Evolutionary conservation across 2,888 invertebrate species (phyloP).

Genomic region (Rutpela maculata): DNA sequence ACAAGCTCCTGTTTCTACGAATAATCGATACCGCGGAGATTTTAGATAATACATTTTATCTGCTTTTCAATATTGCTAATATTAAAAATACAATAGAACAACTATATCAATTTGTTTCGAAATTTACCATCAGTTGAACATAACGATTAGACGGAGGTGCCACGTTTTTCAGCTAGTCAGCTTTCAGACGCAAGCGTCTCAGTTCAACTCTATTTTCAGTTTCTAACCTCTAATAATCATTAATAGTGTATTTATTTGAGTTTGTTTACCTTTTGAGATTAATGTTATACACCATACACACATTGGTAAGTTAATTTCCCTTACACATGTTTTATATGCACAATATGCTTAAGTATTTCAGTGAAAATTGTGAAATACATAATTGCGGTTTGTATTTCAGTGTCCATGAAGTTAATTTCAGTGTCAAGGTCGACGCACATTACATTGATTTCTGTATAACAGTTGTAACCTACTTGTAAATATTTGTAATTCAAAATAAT

Average conservation of each 20-base stretch:
- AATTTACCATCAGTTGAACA: slow-evolving; percentile 27
- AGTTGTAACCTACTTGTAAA: neutral
- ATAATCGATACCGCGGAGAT: neutral
- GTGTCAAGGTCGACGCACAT: neutral
- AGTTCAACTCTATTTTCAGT: slow-evolving; percentile 41
- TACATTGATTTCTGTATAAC: neutral
- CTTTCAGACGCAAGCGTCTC: slow-evolving; percentile 48
- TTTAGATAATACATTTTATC: neutral
- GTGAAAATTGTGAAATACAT: neutral
- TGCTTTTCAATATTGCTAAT: neutral
- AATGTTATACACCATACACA: neutral
- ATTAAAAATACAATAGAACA: neutral
- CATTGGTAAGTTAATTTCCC: neutral
- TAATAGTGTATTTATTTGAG: slow-evolving; percentile 28
- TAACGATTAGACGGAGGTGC: slow-evolving; percentile 24
- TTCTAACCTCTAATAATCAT: slow-evolving; percentile 48
- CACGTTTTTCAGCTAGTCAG: slow-evolving; percentile 22
- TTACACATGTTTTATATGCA: neutral
- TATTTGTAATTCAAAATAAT: too few species aligned
- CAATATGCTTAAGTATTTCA: neutral
- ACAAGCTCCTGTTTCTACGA: neutral
- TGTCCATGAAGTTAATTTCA: neutral
- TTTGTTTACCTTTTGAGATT: neutral
- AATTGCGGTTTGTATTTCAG: neutral
- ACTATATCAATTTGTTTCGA: neutral